Conservation (phyloP, 1,140 invertebrate species). For the Halesus radiatus region DNA sequence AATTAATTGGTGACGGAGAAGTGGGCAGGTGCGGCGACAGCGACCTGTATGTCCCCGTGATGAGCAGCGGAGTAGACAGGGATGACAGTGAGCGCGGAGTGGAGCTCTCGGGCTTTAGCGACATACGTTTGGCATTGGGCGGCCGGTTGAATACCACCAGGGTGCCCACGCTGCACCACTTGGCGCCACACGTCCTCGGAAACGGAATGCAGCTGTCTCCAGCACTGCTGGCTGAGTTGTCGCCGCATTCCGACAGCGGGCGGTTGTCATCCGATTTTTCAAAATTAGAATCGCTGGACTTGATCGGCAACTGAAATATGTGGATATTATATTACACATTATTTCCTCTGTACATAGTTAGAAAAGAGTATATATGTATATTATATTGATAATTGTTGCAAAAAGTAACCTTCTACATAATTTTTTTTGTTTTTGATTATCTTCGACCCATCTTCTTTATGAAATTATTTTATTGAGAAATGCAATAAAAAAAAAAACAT, state of each 20-base stretch:
- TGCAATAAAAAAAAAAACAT: no score
- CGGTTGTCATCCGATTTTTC: slow-evolving; percentile 66
- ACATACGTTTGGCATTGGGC: slow-evolving; percentile 79
- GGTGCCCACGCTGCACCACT: slow-evolving; percentile 89
- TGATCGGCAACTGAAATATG: slow-evolving; percentile 67
- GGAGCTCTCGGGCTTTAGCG: slow-evolving; percentile 75
- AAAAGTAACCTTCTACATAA: no score
- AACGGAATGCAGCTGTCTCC: slow-evolving; percentile 92
- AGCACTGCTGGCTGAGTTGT: slow-evolving; percentile 72
- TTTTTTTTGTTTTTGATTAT: no score
- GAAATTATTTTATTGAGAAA: no score
- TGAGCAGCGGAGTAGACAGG: slow-evolving; percentile 63
- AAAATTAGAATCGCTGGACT: slow-evolving; percentile 65
- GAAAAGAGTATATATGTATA: no score
- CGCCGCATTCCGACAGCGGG: slow-evolving; percentile 62
- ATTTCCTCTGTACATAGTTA: no score
- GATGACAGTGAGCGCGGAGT: slow-evolving; percentile 77
- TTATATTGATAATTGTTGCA: no score
- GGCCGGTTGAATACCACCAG: slow-evolving; percentile 90
- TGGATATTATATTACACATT: no score
- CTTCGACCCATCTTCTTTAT: no score
- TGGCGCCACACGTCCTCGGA: slow-evolving; percentile 92
- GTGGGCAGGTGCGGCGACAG: slow-evolving; percentile 71
- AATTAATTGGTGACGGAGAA: slow-evolving; percentile 68
- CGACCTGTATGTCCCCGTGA: slow-evolving; percentile 63